Evolutionary conservation across 2,113 vertebrate genomes (phyloP), one percentile per base, ranked within the genome.

Genomic region (Ailuropoda melanoleuca): DNA sequence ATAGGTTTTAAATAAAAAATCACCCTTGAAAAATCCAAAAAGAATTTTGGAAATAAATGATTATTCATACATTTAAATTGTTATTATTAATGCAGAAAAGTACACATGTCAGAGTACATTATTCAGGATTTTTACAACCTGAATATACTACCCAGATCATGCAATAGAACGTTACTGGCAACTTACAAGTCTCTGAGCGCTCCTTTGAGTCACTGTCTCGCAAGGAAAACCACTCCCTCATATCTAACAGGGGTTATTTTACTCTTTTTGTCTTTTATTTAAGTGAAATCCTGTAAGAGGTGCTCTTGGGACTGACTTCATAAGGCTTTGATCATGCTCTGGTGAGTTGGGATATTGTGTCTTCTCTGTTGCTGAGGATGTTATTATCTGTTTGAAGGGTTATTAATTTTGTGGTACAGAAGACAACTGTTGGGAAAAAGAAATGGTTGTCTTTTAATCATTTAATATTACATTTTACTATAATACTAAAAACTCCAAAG

Each of bases 261-360:
- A 29, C 37, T 31, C 53, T 60, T 80, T 84, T 72, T 56, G 60
- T 39, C n/a, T 87, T 96, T 55, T 70, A 70, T 56, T 85, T 48
- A 82, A 82, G 26, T 87, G 7, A 15, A 82, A 50, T 70, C 50
- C 17, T 39, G 9, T 64, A 80, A 68, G 3, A 80, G 11, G 1
- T 39, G 37, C 29, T n/a, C 3, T 39, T 31, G 3, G 87, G 37
- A 56, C 17, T 66, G 29, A 26, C 19, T 80, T 78, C n/a, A 53
- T 74, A 37, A 34, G 2, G 8, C 9, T 95, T 88, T 46, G 62
- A 85, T 55, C 75, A 46, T 60, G 23, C 6, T 77, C 21, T 74
- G 18, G 37, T n/a, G 83, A 37, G 46, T 58, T 91, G 8, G 19
- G 31, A 88, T 21, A 1, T 74, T 34, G 6, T 78, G 17, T 72